Evolutionary conservation across 1,140 invertebrate genomes (phyloP), one percentile per base, ranked within the genome.

Genomic region (Physella acuta): DNA sequence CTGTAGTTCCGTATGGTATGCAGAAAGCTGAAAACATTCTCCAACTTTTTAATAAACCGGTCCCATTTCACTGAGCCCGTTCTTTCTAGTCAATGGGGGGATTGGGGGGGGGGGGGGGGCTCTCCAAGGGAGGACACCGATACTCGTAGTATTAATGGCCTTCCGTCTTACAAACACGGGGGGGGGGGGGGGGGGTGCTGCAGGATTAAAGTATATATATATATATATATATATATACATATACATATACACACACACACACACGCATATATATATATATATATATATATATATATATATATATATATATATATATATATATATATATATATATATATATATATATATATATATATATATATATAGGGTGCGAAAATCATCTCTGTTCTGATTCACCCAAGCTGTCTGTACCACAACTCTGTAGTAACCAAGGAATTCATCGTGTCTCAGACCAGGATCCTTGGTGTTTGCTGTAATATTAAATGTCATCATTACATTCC

Each of bases 271-370:
- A 61, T 33, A 61, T 33, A 61, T 33, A 61, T 33, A 61, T 33
- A 61, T 33, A 61, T 17, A 61, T 17, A 33, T 17, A 16, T 28
- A 8, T 49, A 49, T 49, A 49, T 28, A 56, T 16, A 56, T 56
- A 56, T 56, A 56, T 56, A 30, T 59, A 31, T 67, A 55, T 67
- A 24, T 33, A 31, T 14, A 56, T 56, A 26, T 26, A 11, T 56
- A 56, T 26, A 16, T 56, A 56, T 16, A 16, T 11, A 16, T 56
- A 16, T 56, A 56, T 11, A 56, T 56, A 16, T 56, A 16, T 11
- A 56, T 56, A 56, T 56, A 26, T 56, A 56, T 11, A 56, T 16
- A 11, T 56, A 26, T 58, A 24, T 30, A 24, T 58, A 58, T 24
- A n/a, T n/a, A n/a, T n/a, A n/a, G n/a, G n/a, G n/a, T n/a, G n/a